These are phyloP conservation scores for Pyrocoelia pectoralis DNA, from an alignment of 2,888 invertebrate species.

Conservation along the genomic window DNA sequence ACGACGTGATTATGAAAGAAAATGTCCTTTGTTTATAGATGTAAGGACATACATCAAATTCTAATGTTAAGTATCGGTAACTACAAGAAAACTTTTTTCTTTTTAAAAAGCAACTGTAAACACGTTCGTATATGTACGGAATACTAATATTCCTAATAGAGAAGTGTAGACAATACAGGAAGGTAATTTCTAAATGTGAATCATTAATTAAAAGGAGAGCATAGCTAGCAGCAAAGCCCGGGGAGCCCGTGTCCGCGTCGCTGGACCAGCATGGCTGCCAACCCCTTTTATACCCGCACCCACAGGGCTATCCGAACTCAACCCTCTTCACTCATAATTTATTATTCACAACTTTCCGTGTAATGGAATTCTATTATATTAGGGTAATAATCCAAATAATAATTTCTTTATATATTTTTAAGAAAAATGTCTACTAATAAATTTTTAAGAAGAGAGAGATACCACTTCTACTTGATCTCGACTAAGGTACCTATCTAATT, in stretches of 20 bases:
- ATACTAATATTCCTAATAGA: not conserved
- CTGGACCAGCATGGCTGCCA: constrained; percentile 67
- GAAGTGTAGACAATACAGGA: constrained; percentile 8
- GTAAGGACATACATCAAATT: constrained; percentile 25
- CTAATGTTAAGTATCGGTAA: no score
- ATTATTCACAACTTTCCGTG: constrained; percentile 55
- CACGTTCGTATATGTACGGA: no score
- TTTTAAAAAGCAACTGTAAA: no score
- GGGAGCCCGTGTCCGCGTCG: constrained; percentile 61
- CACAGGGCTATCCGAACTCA: constrained; percentile 38
- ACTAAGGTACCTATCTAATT: constrained; percentile 2
- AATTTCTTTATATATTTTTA: not conserved
- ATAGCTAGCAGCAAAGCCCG: constrained; percentile 43
- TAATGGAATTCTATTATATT: constrained; percentile 52
- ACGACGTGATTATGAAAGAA: constrained; percentile 58
- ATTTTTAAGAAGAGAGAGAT: no score
- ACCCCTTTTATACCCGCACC: constrained; percentile 50
- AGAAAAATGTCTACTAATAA: no score
- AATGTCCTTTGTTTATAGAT: constrained; percentile 46
- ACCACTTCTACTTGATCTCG: not conserved
- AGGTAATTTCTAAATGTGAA: constrained; percentile 45
- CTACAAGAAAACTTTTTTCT: no score
- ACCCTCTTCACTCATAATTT: constrained; percentile 48
- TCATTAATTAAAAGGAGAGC: constrained; percentile 52
- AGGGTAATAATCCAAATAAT: constrained; percentile 25